phyloP scores from a whole-genome alignment of 1,140 invertebrate genomes.

The Andrena cerasifolii region DNA sequence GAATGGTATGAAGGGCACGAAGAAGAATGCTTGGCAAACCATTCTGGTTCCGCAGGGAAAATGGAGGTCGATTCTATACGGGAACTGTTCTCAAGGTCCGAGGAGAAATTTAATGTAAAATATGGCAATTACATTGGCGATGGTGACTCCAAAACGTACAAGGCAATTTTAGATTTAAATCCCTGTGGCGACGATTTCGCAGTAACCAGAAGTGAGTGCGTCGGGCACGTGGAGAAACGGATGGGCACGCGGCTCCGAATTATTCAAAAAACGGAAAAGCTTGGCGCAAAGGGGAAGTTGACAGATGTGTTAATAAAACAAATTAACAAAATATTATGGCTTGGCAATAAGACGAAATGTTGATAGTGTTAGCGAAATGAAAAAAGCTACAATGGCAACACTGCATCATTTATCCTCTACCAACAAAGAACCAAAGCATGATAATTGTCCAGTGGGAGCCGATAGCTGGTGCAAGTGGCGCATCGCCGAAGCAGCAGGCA shows the following conservation, averaged over 20 bases:
- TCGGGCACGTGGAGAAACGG: constrained; percentile 6
- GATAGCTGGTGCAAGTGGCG: not conserved
- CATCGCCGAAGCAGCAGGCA: not conserved
- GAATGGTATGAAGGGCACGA: too few species aligned
- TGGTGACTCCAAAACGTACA: constrained; percentile 18
- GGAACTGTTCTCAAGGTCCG: too few species aligned
- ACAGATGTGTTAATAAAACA: constrained; percentile 17
- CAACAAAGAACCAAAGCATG: too few species aligned
- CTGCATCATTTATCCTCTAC: not conserved
- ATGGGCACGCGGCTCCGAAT: constrained; percentile 18
- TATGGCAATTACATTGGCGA: too few species aligned
- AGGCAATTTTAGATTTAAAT: constrained; percentile 4
- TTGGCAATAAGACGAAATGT: constrained; percentile 7
- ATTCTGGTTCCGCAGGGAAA: too few species aligned
- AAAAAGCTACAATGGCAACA: constrained; percentile 18
- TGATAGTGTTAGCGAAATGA: constrained; percentile 9
- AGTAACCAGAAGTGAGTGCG: constrained; percentile 4
- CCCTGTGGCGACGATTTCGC: constrained; percentile 7
- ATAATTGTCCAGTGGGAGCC: too few species aligned
- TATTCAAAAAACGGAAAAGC: not conserved
- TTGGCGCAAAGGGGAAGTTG: constrained; percentile 14
- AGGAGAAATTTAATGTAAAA: too few species aligned
- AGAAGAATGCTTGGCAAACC: too few species aligned
- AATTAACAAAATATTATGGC: constrained; percentile 3
- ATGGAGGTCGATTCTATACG: too few species aligned